These are phyloP conservation scores for Amphimedon queenslandica DNA, from an alignment of 37 sponge, comb jelly and placozoan genomes.

Conservation along the genomic window DNA sequence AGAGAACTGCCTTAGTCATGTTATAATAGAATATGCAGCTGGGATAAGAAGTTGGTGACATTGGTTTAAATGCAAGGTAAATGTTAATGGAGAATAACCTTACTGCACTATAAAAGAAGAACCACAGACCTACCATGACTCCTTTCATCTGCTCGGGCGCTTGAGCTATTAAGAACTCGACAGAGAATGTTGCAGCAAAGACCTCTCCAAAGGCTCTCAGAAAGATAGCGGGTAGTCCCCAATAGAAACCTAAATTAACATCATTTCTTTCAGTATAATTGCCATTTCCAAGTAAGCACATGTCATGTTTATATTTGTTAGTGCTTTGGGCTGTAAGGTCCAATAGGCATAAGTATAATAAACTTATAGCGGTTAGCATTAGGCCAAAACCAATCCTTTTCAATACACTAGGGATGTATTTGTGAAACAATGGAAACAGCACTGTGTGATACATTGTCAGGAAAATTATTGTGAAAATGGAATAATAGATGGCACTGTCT, in stretches of 20 bases:
- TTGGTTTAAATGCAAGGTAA: not conserved
- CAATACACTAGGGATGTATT: not conserved
- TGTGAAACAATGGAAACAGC: not conserved
- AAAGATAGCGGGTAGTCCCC: not conserved
- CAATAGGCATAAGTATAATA: not conserved
- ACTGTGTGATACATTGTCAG: not conserved
- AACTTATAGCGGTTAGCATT: not conserved
- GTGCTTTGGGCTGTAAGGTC: not conserved
- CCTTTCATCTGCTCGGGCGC: not conserved
- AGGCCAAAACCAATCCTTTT: conserved; percentile 1
- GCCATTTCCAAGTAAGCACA: no score
- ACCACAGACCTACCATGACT: not conserved
- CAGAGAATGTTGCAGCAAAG: not conserved
- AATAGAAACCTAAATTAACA: no score
- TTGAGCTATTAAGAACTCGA: not conserved
- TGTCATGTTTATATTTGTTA: no score
- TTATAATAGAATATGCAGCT: not conserved
- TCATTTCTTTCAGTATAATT: not conserved
- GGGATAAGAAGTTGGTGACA: not conserved
- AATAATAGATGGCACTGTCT: not conserved
- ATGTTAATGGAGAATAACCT: not conserved
- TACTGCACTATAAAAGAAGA: not conserved
- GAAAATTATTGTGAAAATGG: not conserved
- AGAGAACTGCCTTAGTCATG: not conserved
- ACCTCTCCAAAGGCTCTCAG: not conserved